Percentiles rank a stretch among this genome's conserved stretches.
These are phyloP conservation scores for Diceros bicornis DNA, from an alignment of 2,797 vertebrate species.

Conservation along the genomic window DNA sequence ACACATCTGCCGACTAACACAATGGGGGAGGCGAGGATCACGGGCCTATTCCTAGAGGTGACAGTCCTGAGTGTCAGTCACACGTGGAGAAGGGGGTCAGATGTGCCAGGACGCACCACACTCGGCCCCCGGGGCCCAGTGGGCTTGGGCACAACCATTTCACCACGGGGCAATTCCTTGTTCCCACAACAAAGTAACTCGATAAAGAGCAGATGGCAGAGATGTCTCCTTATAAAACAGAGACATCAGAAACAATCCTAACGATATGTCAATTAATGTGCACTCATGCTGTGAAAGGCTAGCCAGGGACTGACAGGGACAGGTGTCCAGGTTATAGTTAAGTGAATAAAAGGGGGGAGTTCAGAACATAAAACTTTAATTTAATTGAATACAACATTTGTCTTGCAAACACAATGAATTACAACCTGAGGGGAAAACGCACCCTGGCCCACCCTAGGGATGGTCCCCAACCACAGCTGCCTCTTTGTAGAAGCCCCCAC, in stretches of 20 bases:
- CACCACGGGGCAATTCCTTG: neutral
- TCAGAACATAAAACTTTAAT: constrained; percentile 34
- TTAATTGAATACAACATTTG: neutral
- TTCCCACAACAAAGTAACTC: accelerated
- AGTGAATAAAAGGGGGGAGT: neutral
- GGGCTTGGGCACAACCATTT: accelerated
- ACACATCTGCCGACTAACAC: neutral
- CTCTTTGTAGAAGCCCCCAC: neutral
- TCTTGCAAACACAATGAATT: neutral
- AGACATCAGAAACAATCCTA: neutral
- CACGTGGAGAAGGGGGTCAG: neutral
- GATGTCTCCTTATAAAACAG: neutral
- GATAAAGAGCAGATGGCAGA: neutral
- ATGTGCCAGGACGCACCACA: accelerated
- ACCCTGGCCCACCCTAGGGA: too few species aligned
- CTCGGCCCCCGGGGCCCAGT: neutral
- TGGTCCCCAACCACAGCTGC: accelerated
- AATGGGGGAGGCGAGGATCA: neutral
- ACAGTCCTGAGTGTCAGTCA: neutral
- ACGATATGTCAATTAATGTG: accelerated
- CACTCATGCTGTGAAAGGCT: accelerated
- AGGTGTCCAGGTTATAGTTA: neutral
- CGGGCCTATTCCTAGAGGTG: too few species aligned
- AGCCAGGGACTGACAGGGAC: accelerated
- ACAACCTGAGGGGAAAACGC: neutral